A percentile compares a stretch with the other conserved stretches of the same genome.
Conservation (phyloP, 2,113 vertebrate genomes). For the Sigmodon hispidus region DNA sequence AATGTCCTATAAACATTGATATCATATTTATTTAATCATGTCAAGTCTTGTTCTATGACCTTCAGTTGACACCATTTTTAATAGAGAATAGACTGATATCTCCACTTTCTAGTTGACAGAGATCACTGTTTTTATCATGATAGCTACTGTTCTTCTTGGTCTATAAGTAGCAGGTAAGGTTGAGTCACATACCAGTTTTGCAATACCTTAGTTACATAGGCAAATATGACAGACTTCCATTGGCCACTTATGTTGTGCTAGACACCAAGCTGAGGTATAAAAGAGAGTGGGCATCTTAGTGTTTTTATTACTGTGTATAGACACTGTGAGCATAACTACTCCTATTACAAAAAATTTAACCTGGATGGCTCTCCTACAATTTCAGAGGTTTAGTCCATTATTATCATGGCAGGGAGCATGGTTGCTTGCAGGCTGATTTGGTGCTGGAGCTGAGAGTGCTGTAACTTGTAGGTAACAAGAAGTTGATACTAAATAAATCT, state of each 20-base stretch:
- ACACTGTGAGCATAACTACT: background rate
- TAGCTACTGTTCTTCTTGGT: background rate
- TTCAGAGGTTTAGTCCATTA: background rate
- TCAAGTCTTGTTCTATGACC: background rate
- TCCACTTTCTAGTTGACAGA: background rate
- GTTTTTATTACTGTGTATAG: background rate
- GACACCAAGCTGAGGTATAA: background rate
- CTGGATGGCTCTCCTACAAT: background rate
- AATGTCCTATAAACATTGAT: background rate
- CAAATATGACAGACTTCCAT: background rate
- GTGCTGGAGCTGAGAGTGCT: background rate
- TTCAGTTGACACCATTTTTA: background rate
- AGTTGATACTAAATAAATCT: background rate
- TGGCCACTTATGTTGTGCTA: background rate
- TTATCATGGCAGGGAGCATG: background rate
- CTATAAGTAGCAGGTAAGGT: background rate
- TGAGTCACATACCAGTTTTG: background rate
- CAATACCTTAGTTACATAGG: background rate
- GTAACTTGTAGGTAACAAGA: background rate
- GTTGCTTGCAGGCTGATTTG: background rate
- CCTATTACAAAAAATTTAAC: background rate
- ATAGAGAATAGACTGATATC: background rate
- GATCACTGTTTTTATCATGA: background rate
- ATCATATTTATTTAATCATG: background rate
- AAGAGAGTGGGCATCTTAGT: background rate